Base-by-base conservation (phyloP, 1,140 invertebrate genomes). In the Bradynema listronoti region DNA sequence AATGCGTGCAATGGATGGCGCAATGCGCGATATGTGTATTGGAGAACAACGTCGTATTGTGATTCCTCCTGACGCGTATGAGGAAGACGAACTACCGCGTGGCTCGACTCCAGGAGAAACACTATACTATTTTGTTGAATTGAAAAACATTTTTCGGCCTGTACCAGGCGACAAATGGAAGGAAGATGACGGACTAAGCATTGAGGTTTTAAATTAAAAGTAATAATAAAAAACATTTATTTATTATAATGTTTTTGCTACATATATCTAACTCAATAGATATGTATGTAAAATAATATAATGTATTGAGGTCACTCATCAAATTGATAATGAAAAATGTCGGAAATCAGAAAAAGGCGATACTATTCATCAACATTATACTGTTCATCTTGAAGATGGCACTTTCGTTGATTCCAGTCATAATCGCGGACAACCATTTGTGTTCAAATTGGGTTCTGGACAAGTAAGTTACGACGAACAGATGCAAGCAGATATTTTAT, bases 351-450 rank as follows among this genome's bases (percentile, higher is more conserved):
- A 72, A 51, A 45, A 32, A 4, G 68, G 68, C 25, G 73, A 78
- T 52, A 72, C 59, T 1, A 41, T 74, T 24, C 69, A 77, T 47
- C 72, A 74, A 43, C 73, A 74, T 39, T 78, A 74, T 52, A 75
- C 68, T 4, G 29, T 74, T 4, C 47, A 76, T 49, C 68, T 83
- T 11, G 78, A 81, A 63, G 78, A 82, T 68, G 81, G 81, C 11
- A 78, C 70, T 46, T 80, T 81, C 55, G 80, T 83, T 77, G 82
- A 83, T 61, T 82, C 81, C 59, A 80, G 79, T 57, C 67, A 80
- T 63, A 69, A 73, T n/a, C 73, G 80, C 24, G 78, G 78, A 52
- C 64, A 79, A 47, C 81, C 82, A 29, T 83, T 82, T 70, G 67
- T 74, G 9, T 83, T 83, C 67, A 81, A 79, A 33, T 66, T 83